Evolutionary conservation across 2,797 vertebrate species (phyloP), one percentile per base, ranked within the genome.

Genomic region (Lagodon rhomboides): DNA sequence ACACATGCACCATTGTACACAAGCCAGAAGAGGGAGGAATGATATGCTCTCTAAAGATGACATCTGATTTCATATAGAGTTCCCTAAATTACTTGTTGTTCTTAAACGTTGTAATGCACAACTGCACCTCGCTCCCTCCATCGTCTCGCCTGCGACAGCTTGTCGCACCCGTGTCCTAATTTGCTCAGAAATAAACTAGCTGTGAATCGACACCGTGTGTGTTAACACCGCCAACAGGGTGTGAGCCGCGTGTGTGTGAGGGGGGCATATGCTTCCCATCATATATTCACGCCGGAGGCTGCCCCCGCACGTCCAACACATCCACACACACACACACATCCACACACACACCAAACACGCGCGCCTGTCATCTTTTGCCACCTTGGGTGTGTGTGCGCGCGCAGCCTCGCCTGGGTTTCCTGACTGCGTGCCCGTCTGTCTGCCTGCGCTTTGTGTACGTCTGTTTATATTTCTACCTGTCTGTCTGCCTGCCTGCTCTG

Each of bases 251-350:
- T 23, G 67, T 67, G 73, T 23, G 67, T 79, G 75, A 59, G 41
- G 51, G 51, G 76, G 90, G 79, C 92, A 94, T 95, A 92, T 93
- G 93, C 90, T 92, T 91, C 84, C 87, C 70, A 85, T 94, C 89
- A 87, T 88, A 90, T 89, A 89, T 81, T 88, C 81, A 80, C 84
- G 73, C 77, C 54, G 44, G 67, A 84, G 75, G 77, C 77, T 79
- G 65, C 85, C 85, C 85, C 80, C 82, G 15, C 70, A 44, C 61
- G 43, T 65, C 78, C 85, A 82, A 84, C 85, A 38, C 77, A 87
- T 50, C 75, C 74, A 73, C 76, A 77, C 68, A 88, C 90, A 85
- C 73, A 68, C 73, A 81, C 85, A 83, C 27, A 27, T 4, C 2
- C 27, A 27, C 27, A 27, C 27, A 27, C 27, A 27, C 73, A 73